Evolutionary conservation across 2,888 invertebrate species (phyloP).

Genomic region (Philereme transversata): DNA sequence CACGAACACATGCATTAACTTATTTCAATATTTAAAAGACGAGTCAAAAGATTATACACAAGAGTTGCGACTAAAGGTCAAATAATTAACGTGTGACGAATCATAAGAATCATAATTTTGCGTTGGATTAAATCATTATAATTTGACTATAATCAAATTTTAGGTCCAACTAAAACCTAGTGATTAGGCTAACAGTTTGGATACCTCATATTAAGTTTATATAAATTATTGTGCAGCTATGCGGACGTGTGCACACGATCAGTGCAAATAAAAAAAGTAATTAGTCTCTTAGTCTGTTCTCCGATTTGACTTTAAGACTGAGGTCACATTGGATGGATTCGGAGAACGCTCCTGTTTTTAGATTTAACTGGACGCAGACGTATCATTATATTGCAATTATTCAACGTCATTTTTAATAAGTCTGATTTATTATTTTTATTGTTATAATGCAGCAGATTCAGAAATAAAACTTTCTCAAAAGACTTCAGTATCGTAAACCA

Average conservation of each 20-base stretch:
- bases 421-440: conserved; percentile 12
- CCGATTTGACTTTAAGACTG: conserved; percentile 52
- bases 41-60: too few relatives aligned
- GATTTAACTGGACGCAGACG: conserved; percentile 50
- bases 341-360: conserved; percentile 65
- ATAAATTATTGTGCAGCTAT: conserved; percentile 16
- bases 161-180: conserved; percentile 20
- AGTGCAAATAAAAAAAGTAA: conserved; percentile 40
- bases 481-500: too few relatives aligned
- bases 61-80: too few relatives aligned
- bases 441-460: too few relatives aligned
- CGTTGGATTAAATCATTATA: conserved; percentile 16
- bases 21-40: too few relatives aligned
- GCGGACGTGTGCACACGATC: conserved; percentile 22
- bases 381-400: conserved; percentile 69
- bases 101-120: conserved; percentile 5
- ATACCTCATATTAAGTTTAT: conserved; percentile 8
- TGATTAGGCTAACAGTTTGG: conserved; percentile 23
- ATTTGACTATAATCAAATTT: conserved; percentile 17
- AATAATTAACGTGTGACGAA: conserved; percentile 8
- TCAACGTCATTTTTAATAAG: conserved; percentile 51
- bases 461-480: too few relatives aligned
- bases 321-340: conserved; percentile 68
- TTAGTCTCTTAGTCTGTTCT: conserved; percentile 48
- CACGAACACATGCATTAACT: too few relatives aligned